Evolutionary conservation across 2,888 invertebrate genomes (phyloP).

Genomic region (Ichneumoninae sp.): DNA sequence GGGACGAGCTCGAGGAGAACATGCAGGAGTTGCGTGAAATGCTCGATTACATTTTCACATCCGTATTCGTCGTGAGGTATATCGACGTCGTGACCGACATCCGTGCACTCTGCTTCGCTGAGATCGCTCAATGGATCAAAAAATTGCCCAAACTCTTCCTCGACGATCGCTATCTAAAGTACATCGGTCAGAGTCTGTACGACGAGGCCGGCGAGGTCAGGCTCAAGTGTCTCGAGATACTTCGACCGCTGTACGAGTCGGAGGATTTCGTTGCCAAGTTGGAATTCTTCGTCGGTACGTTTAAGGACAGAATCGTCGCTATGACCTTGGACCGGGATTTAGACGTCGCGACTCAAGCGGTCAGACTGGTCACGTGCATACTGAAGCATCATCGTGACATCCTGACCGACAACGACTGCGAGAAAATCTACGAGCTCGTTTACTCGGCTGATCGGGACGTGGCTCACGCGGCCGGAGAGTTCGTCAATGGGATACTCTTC

Average conservation of each 20-base stretch:
- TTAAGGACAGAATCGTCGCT: slow-evolving; percentile 99
- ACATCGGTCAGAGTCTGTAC: slow-evolving; percentile 99
- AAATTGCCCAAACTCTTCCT: slow-evolving; percentile 99
- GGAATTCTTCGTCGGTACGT: slow-evolving; percentile 99
- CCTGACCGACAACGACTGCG: slow-evolving; percentile 98
- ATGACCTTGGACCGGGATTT: slow-evolving; percentile 99
- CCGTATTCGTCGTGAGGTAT: slow-evolving; percentile 99
- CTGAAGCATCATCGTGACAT: slow-evolving; percentile 97
- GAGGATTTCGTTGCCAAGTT: slow-evolving; percentile 97
- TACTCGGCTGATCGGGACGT: slow-evolving; percentile 98
- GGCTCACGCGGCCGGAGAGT: slow-evolving; percentile 98
- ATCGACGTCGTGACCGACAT: slow-evolving; percentile 98
- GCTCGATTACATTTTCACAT: slow-evolving; percentile 99
- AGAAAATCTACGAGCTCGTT: slow-evolving; percentile 99
- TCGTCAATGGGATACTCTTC: slow-evolving; percentile 98
- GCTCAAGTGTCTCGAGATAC: slow-evolving; percentile 92
- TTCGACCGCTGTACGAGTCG: slow-evolving; percentile 97
- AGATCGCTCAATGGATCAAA: slow-evolving; percentile 99
- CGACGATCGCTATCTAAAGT: slow-evolving; percentile 99
- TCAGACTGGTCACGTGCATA: slow-evolving; percentile 96
- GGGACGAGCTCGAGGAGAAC: slow-evolving; percentile 99
- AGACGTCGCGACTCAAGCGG: slow-evolving; percentile 98
- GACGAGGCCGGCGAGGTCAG: slow-evolving; percentile 99
- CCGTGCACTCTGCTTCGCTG: slow-evolving; percentile 98
- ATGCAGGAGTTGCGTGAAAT: slow-evolving; percentile 99